Base-by-base conservation (phyloP, 1,140 invertebrate genomes). In the Ceratina australensis region DNA sequence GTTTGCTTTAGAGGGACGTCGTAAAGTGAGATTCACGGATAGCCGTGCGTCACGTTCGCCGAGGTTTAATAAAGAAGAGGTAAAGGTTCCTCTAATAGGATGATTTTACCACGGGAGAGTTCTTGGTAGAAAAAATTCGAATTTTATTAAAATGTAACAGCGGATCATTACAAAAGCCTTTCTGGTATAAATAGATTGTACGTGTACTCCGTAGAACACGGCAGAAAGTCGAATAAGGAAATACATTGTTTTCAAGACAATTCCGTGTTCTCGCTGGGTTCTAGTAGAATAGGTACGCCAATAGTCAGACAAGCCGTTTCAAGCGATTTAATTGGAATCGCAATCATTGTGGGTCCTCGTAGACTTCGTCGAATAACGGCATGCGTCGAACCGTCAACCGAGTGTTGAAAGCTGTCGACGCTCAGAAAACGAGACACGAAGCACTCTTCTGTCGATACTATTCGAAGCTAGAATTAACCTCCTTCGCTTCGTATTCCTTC, bases 301-400 rank as follows among this genome's bases (percentile, higher is more conserved):
- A 4, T 1, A 61, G 20, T 56, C 68, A 18, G 61, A 42, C 80
- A 3, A 4, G 67, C 0, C 33, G 63, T 13, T 80, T 79, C 24
- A 33, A 69, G 78, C 52, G 28, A 50, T 64, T 83, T 80, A 84
- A 83, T 83, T 80, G 67, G 63, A 49, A 79, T 83, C 76, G 66
- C 72, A 56, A 56, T 65, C 52, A 18, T n/a, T 42, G 28, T 10
- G 73, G 69, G 57, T 20, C 54, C n/a, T 64, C 49, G 65, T 79
- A 57, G 54, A 69, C 61, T 57, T 72, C 24, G 22, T 16, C 12
- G 50, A 22, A 72, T 75, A 82, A 82, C 63, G 50, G 57, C 66
- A 18, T 52, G 8, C 28, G 28, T 28, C n/a, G 10, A 33, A 33
- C 28, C 28, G 28, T 71, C 56, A 18, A 15, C 65, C 16, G 28